Base-by-base conservation (phyloP, 2,888 invertebrate genomes). In the Seira musarum region DNA sequence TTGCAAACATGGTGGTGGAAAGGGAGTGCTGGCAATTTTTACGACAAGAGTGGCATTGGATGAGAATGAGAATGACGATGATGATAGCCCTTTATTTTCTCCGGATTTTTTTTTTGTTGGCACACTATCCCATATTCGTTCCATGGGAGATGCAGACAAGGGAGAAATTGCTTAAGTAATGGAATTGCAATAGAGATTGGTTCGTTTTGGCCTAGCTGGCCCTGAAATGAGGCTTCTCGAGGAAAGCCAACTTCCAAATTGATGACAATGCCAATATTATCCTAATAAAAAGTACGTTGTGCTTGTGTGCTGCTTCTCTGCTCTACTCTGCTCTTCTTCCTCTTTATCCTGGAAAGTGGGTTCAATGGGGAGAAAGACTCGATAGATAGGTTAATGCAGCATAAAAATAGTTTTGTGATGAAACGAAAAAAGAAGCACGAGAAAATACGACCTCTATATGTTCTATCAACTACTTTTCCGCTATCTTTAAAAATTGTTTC, bases 231-330 rank as follows among this genome's bases (percentile, higher is more conserved):
- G 24, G 30, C 30, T 30, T 15, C 17, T 21, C 19, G n/a, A 53
- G 5, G 13, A 15, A 15, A n/a, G 30, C 30, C 8, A 30, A 30
- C 30, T 30, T 30, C 30, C 30, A 68, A 35, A 49, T 61, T 64
- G 65, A 73, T 73, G 73, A 65, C 73, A 73, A 73, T 65, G 73
- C 53, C 73, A 73, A 64, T 73, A 65, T 30, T 65, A 73, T 53
- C 53, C 53, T 24, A 57, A 65, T 10, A 65, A 60, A n/a, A 13
- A 21, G 53, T 65, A 24, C 46, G 17, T 17, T 68, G 21, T 40
- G 49, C 46, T 57, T 30, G n/a, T 49, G 21, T 40, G 49, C 46
- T 61, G 19, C 30, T 49, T 2, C 49, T n/a, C n/a, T n/a, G n/a
- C n/a, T n/a, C n/a, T n/a, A n/a, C 49, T 30, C 30, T 30, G 30